Conservation (phyloP, 1,140 invertebrate species). For the Anoplophora glabripennis region DNA sequence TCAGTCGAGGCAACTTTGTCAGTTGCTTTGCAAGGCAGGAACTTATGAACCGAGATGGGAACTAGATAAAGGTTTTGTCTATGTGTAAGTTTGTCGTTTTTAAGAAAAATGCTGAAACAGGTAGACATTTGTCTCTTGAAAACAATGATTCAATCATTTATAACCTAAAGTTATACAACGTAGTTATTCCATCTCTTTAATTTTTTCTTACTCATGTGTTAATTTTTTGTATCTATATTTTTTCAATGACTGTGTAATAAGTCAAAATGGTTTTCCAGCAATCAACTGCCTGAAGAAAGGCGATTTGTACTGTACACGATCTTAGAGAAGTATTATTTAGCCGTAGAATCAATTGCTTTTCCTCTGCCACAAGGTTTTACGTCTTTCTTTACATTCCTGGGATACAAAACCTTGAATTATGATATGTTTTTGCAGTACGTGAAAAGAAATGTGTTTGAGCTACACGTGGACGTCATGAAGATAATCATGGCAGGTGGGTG, state of each 20-base stretch:
- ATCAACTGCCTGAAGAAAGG: conserved; percentile 66
- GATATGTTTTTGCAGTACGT: conserved; percentile 77
- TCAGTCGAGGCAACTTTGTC: conserved; percentile 71
- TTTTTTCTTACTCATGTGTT: too few species aligned
- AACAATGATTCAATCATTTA: too few species aligned
- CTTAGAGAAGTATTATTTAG: conserved; percentile 72
- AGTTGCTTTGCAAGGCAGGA: conserved; percentile 66
- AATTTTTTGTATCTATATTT: too few species aligned
- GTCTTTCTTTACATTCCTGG: conserved; percentile 82
- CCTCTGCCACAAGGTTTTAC: conserved; percentile 81
- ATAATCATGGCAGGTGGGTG: conserved; percentile 70
- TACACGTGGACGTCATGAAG: conserved; percentile 85
- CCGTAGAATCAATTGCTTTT: conserved; percentile 75
- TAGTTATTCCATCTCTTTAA: too few species aligned
- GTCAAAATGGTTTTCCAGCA: conserved; percentile 54
- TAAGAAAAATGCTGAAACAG: too few species aligned
- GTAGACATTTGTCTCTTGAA: too few species aligned
- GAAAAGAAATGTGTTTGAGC: conserved; percentile 74
- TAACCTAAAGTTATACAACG: not conserved
- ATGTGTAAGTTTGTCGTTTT: conserved; percentile 62
- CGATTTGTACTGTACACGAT: conserved; percentile 68
- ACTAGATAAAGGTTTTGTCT: conserved; percentile 70
- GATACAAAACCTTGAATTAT: conserved; percentile 71
- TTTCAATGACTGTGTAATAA: not conserved
- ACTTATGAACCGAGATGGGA: conserved; percentile 63